A percentile compares a stretch with the other conserved stretches of the same genome.
phyloP scores from a whole-genome alignment of 2,797 vertebrate genomes.

The Gambusia yucatana region DNA sequence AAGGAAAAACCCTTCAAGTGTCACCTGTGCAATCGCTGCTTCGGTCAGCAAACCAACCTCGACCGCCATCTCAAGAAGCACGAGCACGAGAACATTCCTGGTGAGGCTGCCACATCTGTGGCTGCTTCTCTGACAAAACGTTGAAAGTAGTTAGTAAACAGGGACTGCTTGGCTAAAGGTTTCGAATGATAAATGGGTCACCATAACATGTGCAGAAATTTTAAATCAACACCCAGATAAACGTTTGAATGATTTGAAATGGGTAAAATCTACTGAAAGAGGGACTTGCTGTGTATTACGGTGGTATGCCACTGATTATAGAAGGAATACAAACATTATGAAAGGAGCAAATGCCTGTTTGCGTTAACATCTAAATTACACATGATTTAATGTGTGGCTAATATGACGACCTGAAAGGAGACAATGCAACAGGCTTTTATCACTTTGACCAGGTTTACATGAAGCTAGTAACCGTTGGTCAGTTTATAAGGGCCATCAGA shows the following conservation, averaged over 20 bases:
- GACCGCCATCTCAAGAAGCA: slow-evolving; percentile 99
- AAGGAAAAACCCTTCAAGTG: slow-evolving; percentile 99
- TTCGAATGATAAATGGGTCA: slow-evolving; percentile 39
- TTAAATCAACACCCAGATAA: slow-evolving; percentile 33
- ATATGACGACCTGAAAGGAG: slow-evolving; percentile 16
- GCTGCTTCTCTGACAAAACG: slow-evolving; percentile 30
- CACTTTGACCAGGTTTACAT: neutral
- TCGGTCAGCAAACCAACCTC: slow-evolving; percentile 99
- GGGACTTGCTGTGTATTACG: slow-evolving; percentile 17
- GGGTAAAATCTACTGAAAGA: slow-evolving; percentile 44
- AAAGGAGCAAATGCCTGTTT: slow-evolving; percentile 10
- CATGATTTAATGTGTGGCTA: slow-evolving; percentile 7
- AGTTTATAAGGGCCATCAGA: neutral
- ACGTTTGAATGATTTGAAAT: slow-evolving; percentile 37
- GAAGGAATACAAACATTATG: slow-evolving; percentile 26
- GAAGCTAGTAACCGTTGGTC: neutral
- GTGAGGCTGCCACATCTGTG: slow-evolving; percentile 70
- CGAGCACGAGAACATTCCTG: slow-evolving; percentile 96
- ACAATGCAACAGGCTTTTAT: neutral
- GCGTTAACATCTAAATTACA: slow-evolving; percentile 9
- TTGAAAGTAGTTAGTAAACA: slow-evolving; percentile 28
- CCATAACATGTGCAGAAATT: slow-evolving; percentile 32
- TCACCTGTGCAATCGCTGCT: slow-evolving; percentile 98
- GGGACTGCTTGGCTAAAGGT: slow-evolving; percentile 29
- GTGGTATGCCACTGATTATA: slow-evolving; percentile 6